Conservation (phyloP, 2,888 invertebrate species). For the Diloba caeruleocephala region DNA sequence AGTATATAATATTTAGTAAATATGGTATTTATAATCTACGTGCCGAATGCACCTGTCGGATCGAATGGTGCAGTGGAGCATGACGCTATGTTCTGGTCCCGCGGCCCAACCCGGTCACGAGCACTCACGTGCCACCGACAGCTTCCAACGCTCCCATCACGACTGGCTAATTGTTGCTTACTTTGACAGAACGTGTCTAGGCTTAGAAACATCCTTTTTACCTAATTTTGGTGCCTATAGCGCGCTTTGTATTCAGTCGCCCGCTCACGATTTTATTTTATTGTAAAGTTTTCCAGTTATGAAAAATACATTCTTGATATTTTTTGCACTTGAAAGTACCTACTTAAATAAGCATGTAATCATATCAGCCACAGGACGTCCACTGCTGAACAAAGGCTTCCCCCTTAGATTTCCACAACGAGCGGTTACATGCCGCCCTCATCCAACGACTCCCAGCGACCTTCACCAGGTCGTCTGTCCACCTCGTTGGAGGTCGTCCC, state of each 20-base stretch:
- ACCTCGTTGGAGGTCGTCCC: no score
- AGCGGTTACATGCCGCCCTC: no score
- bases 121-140: slow-evolving; percentile 62
- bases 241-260: slow-evolving; percentile 34
- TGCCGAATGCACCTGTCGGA: slow-evolving; percentile 76
- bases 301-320: no score
- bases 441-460: no score
- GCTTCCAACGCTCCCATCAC: slow-evolving; percentile 67
- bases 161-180: slow-evolving; percentile 65
- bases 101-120: slow-evolving; percentile 55
- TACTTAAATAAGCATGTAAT: no score
- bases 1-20: slow-evolving; percentile 22
- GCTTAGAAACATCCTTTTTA: slow-evolving; percentile 40
- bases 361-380: no score
- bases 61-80: slow-evolving; percentile 76
- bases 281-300: slow-evolving; percentile 15
- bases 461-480: no score
- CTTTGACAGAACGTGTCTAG: slow-evolving; percentile 49
- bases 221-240: slow-evolving; percentile 33
- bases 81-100: slow-evolving; percentile 70
- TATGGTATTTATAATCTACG: slow-evolving; percentile 40
- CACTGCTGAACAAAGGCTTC: no score
- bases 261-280: slow-evolving; percentile 9
- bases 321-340: no score
- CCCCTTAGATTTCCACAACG: no score